Base-by-base conservation (phyloP, 1,140 invertebrate genomes). In the Diachasmimorpha longicaudata region DNA sequence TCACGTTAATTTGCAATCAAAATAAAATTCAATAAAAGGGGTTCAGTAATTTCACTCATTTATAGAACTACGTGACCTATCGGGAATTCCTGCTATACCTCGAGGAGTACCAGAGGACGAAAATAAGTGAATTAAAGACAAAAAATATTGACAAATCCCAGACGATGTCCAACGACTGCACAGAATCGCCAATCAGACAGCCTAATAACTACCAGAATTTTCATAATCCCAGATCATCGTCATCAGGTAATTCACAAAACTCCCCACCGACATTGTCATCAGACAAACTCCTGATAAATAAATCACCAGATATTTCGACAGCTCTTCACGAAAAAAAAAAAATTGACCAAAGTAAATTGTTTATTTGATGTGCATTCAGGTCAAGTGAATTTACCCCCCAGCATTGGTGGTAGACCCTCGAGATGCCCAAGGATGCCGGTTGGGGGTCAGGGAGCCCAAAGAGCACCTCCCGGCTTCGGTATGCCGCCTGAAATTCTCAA, bases 31-130 rank as follows among this genome's bases (percentile, higher is more conserved):
- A n/a, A n/a, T n/a, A n/a, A n/a, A n/a, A n/a, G n/a, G n/a, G n/a
- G n/a, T n/a, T n/a, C n/a, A n/a, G n/a, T n/a, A n/a, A n/a, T n/a
- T n/a, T n/a, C 11, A 68, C 36, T 68, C 76, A 76, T 72, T 70
- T 8, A 71, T 79, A 89, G 87, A 91, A 90, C 55, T 92, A 91
- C 78, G 89, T 90, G 46, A 91, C 90, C 0, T 92, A 91, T 79
- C 83, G 87, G 16, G 90, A 92, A 77, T 92, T 92, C 80, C 79
- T 92, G 3, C 82, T 90, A 0, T 91, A 91, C 76, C 83, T 91
- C 16, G 89, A 91, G 70, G 88, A 90, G 46, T 90, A 91, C 77
- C 85, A 90, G 25, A 84, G 85, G 69, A 88, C 81, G 4, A 89
- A 90, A 39, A 79, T 90, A 23, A 76, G 83, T 0, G 87, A 90